A percentile compares a stretch with the other conserved stretches of the same genome.
phyloP scores from a whole-genome alignment of 2,113 vertebrate species.

The Mionectes macconnelli region DNA sequence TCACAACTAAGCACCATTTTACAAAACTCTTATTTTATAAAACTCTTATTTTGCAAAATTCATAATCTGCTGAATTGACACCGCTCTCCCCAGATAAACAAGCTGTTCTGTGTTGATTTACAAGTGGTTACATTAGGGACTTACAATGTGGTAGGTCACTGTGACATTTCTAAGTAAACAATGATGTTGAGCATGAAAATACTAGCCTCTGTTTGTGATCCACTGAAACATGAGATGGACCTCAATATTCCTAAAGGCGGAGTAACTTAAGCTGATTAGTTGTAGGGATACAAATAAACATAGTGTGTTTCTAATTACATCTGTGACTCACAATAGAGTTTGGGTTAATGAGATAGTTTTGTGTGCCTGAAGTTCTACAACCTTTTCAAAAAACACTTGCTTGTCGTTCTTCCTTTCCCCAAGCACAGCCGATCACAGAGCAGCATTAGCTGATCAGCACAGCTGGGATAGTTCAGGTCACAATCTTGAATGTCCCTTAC shows the following conservation, averaged over 20 bases:
- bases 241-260: neutral
- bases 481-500: neutral
- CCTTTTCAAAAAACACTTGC: neutral
- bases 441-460: neutral
- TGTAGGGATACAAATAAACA: slow-evolving; percentile 9
- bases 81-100: neutral
- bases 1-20: neutral
- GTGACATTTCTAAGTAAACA: slow-evolving; percentile 13
- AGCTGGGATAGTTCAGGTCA: neutral
- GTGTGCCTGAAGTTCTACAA: neutral
- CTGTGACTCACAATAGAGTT: neutral
- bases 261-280: neutral
- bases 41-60: neutral
- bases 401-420: neutral
- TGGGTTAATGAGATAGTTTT: neutral
- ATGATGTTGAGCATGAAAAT: neutral
- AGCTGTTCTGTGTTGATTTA: neutral
- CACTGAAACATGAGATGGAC: neutral
- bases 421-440: neutral
- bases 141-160: neutral
- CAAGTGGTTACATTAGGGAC: neutral
- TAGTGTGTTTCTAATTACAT: neutral
- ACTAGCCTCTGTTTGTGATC: neutral
- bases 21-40: neutral
- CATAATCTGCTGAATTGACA: neutral